Evolutionary conservation across 2,888 invertebrate genomes (phyloP).

Genomic region (Mylabris sibirica): DNA sequence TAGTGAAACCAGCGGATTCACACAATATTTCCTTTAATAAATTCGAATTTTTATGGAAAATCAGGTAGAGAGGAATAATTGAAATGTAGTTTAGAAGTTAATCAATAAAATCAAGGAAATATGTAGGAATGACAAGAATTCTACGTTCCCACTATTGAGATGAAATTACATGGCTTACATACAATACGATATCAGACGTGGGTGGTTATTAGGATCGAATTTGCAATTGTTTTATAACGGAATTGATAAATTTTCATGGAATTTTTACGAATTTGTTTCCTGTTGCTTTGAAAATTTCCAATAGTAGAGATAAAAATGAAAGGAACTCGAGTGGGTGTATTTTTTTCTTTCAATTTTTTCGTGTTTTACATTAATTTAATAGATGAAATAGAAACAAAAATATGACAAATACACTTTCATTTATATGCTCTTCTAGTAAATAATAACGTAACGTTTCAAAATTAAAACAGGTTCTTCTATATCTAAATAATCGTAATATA

Average conservation of each 20-base stretch:
- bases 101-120: neutral
- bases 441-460: slow-evolving; percentile 17
- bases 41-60: neutral
- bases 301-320: neutral
- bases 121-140: neutral
- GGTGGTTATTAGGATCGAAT: neutral
- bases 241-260: neutral
- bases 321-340: neutral
- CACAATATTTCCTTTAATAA: neutral
- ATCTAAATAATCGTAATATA: slow-evolving; percentile 26
- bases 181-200: neutral
- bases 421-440: neutral
- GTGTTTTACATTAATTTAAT: neutral
- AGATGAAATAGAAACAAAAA: neutral
- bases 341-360: neutral
- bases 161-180: neutral
- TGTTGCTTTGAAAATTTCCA: neutral
- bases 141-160: neutral
- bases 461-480: slow-evolving; percentile 29
- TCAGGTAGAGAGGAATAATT: neutral
- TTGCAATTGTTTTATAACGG: neutral
- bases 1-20: neutral
- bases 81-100: neutral
- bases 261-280: neutral
- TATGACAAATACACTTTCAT: slow-evolving; percentile 21